Base-by-base conservation (phyloP, 2,797 vertebrate genomes). In the Pipistrellus nathusii region DNA sequence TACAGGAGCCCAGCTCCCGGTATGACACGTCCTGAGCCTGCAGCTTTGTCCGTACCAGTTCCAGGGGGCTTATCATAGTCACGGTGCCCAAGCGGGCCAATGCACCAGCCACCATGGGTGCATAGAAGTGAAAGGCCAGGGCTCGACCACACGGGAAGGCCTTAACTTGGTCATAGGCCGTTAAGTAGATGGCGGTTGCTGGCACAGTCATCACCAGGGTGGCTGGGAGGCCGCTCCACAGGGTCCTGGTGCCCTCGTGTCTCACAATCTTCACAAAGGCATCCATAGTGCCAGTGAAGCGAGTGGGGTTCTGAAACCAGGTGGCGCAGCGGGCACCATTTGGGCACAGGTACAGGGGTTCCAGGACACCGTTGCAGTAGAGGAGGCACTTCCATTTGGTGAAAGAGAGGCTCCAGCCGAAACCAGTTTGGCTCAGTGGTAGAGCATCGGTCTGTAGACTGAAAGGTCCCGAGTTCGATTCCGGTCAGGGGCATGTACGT, bases 201-300 rank as follows among this genome's bases (percentile, higher is more conserved):
- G 99, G 99, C 5, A 99, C 99, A 0, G 99, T 99, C 99, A 99
- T 99, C 83, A 99, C 98, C 85, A 99, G 98, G 53, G 99, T 99
- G 41, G 99, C 99, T 3, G 99, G 99, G 27, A 99, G 98, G n/a
- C 99, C 99, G 0, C 99, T 99, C 99, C 99, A 99, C 96, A 99
- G 98, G 76, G 99, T 99, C 88, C 98, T 96, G 95, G 99, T 90
- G 35, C 99, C 99, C 96, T 99, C 99, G 0, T 99, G 95, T 30
- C 99, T 99, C 0, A 98, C 98, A 89, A 99, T 99, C 98, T 99
- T 99, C 97, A 99, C 98, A 97, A 99, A 99, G 18, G 99, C 99
- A 20, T 99, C 99, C 97, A 99, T 76, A 0, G 99, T 99, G 80
- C 99, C 99, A 0, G 98, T 99, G 98, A 99, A 99, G 90, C 98